These are phyloP conservation scores for Caenorhabditis zanzibari DNA, from an alignment of 2,888 invertebrate species.

Conservation along the genomic window DNA sequence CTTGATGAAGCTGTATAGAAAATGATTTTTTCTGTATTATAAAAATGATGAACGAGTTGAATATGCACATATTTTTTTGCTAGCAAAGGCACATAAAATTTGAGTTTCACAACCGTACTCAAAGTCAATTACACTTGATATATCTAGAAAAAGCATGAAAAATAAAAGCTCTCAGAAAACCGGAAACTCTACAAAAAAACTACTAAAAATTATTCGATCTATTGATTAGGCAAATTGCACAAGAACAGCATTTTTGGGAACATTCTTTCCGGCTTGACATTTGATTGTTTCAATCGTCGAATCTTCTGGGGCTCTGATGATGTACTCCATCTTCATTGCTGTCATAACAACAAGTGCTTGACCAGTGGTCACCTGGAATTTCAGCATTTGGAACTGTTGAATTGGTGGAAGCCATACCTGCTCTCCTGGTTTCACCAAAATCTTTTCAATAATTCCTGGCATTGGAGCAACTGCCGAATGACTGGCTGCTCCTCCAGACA, in stretches of 20 bases:
- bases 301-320: slow-evolving; percentile 87
- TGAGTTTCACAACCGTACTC: slow-evolving; percentile 49
- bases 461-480: slow-evolving; percentile 89
- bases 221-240: slow-evolving; percentile 71
- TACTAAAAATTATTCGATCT: slow-evolving; percentile 1
- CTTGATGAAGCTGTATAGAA: too few relatives aligned
- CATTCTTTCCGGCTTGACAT: slow-evolving; percentile 79
- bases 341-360: slow-evolving; percentile 95
- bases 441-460: slow-evolving; percentile 95
- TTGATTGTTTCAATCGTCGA: slow-evolving; percentile 74
- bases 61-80: slow-evolving; percentile 33
- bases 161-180: slow-evolving; percentile 23
- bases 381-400: background rate
- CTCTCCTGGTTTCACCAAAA: slow-evolving; percentile 91
- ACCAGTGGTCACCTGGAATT: slow-evolving; percentile 85
- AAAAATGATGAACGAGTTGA: background rate
- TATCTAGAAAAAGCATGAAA: background rate
- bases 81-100: slow-evolving; percentile 38
- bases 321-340: slow-evolving; percentile 99
- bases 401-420: slow-evolving; percentile 85
- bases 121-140: slow-evolving; percentile 38
- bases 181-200: slow-evolving; percentile 14
- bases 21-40: too few relatives aligned
- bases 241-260: slow-evolving; percentile 78
- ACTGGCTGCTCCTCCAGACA: slow-evolving; percentile 60